A percentile compares a stretch with the other conserved stretches of the same genome.
Evolutionary conservation across 2,797 vertebrate species (phyloP).

Genomic region (Streptopelia turtur): DNA sequence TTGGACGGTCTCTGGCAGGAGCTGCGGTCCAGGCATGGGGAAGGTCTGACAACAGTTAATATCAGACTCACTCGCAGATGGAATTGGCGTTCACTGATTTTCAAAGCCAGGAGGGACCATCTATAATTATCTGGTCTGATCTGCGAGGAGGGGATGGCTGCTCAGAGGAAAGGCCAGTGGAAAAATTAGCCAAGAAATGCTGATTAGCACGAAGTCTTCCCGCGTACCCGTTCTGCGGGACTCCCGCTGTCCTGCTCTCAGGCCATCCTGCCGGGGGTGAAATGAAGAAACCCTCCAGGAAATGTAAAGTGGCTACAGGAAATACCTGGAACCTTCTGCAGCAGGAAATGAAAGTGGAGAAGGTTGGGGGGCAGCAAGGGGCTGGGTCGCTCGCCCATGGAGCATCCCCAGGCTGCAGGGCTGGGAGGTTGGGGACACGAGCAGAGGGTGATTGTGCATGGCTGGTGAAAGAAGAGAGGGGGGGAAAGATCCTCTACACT

Average conservation of each 20-base stretch:
- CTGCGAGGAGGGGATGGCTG: not conserved
- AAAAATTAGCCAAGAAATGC: not conserved
- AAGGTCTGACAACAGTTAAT: not conserved
- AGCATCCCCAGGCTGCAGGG: not conserved
- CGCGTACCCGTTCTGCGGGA: not conserved
- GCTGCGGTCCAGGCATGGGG: not conserved
- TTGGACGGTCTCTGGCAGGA: not conserved
- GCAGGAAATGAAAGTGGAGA: conserved; percentile 40
- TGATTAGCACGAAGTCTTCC: not conserved
- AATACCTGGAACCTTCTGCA: conserved; percentile 17
- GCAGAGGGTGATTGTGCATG: not conserved
- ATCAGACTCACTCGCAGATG: not conserved
- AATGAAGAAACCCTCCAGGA: conserved; percentile 23
- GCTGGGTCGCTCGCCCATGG: not conserved
- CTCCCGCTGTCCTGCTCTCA: not conserved
- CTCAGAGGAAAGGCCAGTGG: not conserved
- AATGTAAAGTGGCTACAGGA: conserved; percentile 30
- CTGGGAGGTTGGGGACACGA: not conserved
- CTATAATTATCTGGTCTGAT: not conserved
- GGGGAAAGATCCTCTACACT: not conserved
- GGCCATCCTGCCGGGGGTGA: not conserved
- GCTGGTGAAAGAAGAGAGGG: not conserved
- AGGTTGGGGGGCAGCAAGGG: not conserved
- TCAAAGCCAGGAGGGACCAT: not conserved
- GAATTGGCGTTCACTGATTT: conserved; percentile 20